A percentile compares a stretch with the other conserved stretches of the same genome.
Evolutionary conservation across 1,140 invertebrate genomes (phyloP).

Genomic region (Brachionus sp.): DNA sequence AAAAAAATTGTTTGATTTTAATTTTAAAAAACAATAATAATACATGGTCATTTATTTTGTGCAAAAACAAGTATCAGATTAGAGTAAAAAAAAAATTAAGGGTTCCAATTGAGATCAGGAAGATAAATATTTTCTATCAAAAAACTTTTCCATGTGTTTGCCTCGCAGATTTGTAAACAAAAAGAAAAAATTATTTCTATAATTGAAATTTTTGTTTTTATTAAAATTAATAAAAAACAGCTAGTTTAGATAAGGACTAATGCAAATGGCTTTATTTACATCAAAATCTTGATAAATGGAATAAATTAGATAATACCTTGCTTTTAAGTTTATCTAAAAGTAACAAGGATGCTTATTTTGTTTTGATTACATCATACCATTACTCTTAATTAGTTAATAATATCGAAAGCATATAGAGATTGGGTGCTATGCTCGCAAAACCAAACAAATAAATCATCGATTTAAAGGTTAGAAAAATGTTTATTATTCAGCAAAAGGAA

Average conservation of each 20-base stretch:
- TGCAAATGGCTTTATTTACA: slow-evolving; percentile 1
- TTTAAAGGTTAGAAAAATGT: slow-evolving; percentile 30
- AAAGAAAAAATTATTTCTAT: neutral
- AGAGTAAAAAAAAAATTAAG: neutral
- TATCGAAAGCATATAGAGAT: neutral
- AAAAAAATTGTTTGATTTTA: neutral
- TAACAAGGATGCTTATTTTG: neutral
- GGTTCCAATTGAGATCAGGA: neutral
- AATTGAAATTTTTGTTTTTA: neutral
- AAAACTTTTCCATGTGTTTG: neutral
- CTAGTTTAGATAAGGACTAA: slow-evolving; percentile 25
- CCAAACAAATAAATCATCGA: neutral
- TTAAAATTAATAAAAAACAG: slow-evolving; percentile 1
- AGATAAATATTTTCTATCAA: neutral
- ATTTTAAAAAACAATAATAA: neutral
- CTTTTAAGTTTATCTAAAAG: neutral
- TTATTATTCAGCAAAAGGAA: neutral
- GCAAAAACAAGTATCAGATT: neutral
- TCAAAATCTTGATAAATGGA: neutral
- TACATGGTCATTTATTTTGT: neutral
- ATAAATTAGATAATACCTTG: neutral
- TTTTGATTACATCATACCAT: neutral
- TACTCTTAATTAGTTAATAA: slow-evolving; percentile 24
- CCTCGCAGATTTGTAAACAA: neutral
- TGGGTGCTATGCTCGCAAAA: neutral